Evolutionary conservation across 2,888 invertebrate genomes (phyloP), one percentile per base, ranked within the genome.

Genomic region (Drosophila cracens): DNA sequence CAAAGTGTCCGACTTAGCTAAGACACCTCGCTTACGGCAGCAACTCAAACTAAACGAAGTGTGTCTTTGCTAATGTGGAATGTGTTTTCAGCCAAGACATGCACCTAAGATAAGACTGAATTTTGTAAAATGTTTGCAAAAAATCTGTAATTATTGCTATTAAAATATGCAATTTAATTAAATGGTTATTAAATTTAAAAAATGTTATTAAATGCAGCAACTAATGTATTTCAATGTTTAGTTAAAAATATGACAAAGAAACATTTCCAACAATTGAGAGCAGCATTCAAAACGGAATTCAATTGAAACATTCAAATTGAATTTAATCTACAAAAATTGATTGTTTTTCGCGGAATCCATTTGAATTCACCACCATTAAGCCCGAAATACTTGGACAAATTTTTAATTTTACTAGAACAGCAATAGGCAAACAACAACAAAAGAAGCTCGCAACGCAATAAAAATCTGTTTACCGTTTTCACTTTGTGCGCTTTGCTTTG

Each of bases 391-490:
- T 46, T 46, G 46, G 46, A 25, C 49, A 27, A 58, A 40, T 25
- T 21, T 16, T 46, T 16, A 40, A 48, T 29, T 59, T 31, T n/a
- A 38, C 29, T 63, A 36, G 21, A 75, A 25, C 63, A 59, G 36
- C 13, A 25, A 57, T 48, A 58, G 13, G 1, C 29, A 49, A 58
- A 36, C 40, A 31, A 40, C 10, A 64, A 54, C 10, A 48, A 60
- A 57, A 43, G 18, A 69, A 64, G 54, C 33, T 57, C 73, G 61
- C 68, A 83, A 88, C 83, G 83, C 83, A 83, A 83, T 88, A 88
- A 88, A 76, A 79, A 75, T 67, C 61, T 79, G 74, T 71, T 66
- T 80, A 61, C 58, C 51, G 33, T 62, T 34, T 72, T 58, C 51
- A 6, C 36, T n/a, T 56, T 62, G 36, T 58, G 48, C 18, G 29